A percentile compares a stretch with the other conserved stretches of the same genome.
Evolutionary conservation across 1,140 invertebrate genomes (phyloP).

Genomic region (Phocides pigmalion): DNA sequence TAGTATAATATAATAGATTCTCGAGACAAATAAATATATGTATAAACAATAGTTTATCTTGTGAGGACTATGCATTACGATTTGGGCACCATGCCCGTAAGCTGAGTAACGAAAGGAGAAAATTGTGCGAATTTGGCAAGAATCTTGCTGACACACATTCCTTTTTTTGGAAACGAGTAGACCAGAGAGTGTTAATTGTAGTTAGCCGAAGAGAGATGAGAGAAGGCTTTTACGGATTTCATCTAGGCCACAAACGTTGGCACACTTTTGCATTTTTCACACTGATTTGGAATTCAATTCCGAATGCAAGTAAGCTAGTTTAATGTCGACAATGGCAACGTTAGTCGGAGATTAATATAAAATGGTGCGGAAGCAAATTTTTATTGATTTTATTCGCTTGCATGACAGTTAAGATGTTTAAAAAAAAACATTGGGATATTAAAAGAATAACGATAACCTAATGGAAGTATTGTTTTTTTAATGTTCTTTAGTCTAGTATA

Average conservation of each 20-base stretch:
- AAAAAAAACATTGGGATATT: no score
- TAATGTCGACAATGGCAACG: neutral
- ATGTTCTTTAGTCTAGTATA: no score
- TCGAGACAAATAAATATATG: neutral
- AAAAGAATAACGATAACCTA: no score
- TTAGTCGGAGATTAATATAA: neutral
- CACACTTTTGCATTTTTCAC: constrained; percentile 21
- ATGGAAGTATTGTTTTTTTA: no score
- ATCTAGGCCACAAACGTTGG: constrained; percentile 46
- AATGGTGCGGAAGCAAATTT: neutral
- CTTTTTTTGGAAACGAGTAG: constrained; percentile 44
- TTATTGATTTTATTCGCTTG: neutral
- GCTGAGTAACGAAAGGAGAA: constrained; percentile 37
- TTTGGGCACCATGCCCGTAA: constrained; percentile 48
- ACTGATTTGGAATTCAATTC: constrained; percentile 15
- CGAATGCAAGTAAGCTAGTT: constrained; percentile 9
- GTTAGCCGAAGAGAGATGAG: constrained; percentile 43
- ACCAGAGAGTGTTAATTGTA: constrained; percentile 59
- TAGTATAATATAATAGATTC: no score
- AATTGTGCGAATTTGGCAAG: constrained; percentile 49
- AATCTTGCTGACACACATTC: constrained; percentile 50
- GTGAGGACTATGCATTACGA: constrained; percentile 38
- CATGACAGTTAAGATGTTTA: neutral
- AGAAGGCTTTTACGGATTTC: constrained; percentile 47
- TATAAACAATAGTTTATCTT: constrained; percentile 28